Evolutionary conservation across 2,888 invertebrate genomes (phyloP).

Genomic region (Bembecia ichneumoniformis): DNA sequence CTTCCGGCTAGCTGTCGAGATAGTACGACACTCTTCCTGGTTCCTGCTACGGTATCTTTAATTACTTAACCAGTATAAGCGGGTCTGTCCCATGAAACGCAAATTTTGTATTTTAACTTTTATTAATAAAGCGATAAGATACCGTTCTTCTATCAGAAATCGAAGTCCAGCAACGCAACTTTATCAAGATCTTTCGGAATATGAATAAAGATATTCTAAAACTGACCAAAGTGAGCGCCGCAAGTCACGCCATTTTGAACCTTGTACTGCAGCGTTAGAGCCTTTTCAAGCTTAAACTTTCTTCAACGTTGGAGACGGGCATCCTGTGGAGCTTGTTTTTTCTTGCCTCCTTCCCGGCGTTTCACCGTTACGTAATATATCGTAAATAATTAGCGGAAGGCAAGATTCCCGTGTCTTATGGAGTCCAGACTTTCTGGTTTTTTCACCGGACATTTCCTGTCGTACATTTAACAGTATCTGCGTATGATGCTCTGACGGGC

Average conservation of each 20-base stretch:
- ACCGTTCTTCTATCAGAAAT: constrained; percentile 34
- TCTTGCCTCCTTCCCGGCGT: constrained; percentile 66
- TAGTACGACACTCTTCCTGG: constrained; percentile 73
- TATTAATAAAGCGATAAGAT: constrained; percentile 32
- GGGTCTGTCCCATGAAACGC: constrained; percentile 28
- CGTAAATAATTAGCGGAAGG: constrained; percentile 73
- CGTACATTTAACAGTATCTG: constrained; percentile 41
- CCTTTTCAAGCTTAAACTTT: constrained; percentile 27
- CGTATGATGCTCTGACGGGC: not conserved
- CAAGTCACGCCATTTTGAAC: constrained; percentile 30
- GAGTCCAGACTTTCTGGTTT: constrained; percentile 61
- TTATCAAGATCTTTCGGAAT: constrained; percentile 65
- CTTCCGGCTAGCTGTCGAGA: constrained; percentile 72
- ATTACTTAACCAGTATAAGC: constrained; percentile 58
- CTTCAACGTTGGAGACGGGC: constrained; percentile 39
- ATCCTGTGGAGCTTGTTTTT: constrained; percentile 67
- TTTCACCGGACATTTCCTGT: constrained; percentile 56
- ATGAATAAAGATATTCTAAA: constrained; percentile 70
- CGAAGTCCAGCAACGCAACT: constrained; percentile 42
- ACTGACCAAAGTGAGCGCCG: constrained; percentile 37
- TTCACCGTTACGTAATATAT: constrained; percentile 73
- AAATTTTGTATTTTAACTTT: constrained; percentile 21
- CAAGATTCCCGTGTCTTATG: constrained; percentile 71
- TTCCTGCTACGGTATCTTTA: constrained; percentile 71
- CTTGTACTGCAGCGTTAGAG: constrained; percentile 31